Percentiles rank a stretch among this genome's conserved stretches.
These are phyloP conservation scores for Forficula auricularia DNA, from an alignment of 1,140 invertebrate genomes.

Conservation along the genomic window DNA sequence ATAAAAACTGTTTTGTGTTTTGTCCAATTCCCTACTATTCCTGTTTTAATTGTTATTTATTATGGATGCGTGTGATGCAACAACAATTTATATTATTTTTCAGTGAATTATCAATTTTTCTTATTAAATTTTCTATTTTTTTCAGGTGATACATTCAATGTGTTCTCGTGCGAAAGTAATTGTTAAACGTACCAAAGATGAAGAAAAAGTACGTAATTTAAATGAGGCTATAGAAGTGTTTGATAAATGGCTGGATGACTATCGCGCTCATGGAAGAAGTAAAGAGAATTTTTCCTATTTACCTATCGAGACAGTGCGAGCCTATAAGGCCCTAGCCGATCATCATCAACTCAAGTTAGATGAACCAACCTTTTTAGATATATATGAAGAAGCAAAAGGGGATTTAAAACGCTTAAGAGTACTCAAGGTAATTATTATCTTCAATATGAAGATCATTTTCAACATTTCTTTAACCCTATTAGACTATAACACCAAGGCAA, in stretches of 20 bases:
- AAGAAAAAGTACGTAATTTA: slow-evolving; percentile 20
- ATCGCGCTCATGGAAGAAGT: slow-evolving; percentile 26
- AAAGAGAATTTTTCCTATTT: slow-evolving; percentile 26
- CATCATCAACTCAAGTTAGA: slow-evolving; percentile 12
- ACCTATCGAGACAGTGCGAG: slow-evolving; percentile 21
- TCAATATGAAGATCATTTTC: too few relatives aligned
- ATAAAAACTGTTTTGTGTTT: too few relatives aligned
- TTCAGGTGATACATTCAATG: slow-evolving; percentile 21
- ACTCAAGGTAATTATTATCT: slow-evolving; percentile 13
- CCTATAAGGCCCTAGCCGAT: slow-evolving; percentile 21
- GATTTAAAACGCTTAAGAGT: slow-evolving; percentile 23
- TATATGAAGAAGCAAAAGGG: slow-evolving; percentile 20
- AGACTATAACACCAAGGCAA: too few relatives aligned
- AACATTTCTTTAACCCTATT: too few relatives aligned
- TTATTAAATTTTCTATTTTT: background rate
- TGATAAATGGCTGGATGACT: slow-evolving; percentile 26
- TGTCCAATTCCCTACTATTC: too few relatives aligned
- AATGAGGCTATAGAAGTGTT: slow-evolving; percentile 23
- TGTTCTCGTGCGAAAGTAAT: slow-evolving; percentile 24
- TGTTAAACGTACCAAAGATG: slow-evolving; percentile 25
- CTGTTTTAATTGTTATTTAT: too few relatives aligned
- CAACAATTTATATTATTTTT: too few relatives aligned
- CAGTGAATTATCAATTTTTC: too few relatives aligned
- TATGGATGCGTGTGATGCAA: too few relatives aligned
- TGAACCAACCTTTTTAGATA: slow-evolving; percentile 5